Evolutionary conservation across 2,113 vertebrate genomes (phyloP).

Genomic region (Tylochromis polylepis): DNA sequence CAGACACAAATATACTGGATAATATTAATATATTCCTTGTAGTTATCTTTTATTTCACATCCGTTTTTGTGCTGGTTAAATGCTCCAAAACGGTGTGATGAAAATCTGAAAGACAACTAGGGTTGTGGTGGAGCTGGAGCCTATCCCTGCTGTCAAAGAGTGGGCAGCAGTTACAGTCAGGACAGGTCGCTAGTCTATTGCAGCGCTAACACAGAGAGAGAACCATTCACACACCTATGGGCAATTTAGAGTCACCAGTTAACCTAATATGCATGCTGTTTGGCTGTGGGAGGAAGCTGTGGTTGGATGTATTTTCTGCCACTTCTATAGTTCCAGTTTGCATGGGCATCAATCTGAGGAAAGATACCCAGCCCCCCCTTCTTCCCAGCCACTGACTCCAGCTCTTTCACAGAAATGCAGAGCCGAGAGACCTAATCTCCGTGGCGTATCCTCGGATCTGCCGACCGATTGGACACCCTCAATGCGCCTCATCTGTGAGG

Average conservation of each 20-base stretch:
- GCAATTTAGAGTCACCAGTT: background rate
- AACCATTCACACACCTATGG: background rate
- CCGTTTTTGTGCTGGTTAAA: background rate
- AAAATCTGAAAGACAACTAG: background rate
- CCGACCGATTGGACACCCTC: background rate
- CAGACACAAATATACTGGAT: background rate
- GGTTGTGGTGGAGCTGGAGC: background rate
- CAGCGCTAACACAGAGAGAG: background rate
- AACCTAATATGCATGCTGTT: background rate
- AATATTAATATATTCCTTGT: background rate
- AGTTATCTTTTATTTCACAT: background rate
- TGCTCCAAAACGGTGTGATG: background rate
- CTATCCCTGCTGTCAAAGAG: background rate
- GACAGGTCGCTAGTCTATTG: too few relatives aligned
- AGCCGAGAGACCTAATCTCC: background rate
- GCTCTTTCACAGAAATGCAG: background rate
- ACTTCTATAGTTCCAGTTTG: background rate
- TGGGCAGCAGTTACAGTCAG: rapidly evolving
- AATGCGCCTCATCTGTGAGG: background rate
- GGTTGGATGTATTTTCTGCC: background rate
- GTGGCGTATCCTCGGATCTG: background rate
- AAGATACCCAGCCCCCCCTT: background rate
- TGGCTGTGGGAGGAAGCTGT: background rate
- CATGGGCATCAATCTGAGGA: background rate
- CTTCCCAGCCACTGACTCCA: background rate